Conservation (phyloP, 2,888 invertebrate species). For the Lottia gigantea region DNA sequence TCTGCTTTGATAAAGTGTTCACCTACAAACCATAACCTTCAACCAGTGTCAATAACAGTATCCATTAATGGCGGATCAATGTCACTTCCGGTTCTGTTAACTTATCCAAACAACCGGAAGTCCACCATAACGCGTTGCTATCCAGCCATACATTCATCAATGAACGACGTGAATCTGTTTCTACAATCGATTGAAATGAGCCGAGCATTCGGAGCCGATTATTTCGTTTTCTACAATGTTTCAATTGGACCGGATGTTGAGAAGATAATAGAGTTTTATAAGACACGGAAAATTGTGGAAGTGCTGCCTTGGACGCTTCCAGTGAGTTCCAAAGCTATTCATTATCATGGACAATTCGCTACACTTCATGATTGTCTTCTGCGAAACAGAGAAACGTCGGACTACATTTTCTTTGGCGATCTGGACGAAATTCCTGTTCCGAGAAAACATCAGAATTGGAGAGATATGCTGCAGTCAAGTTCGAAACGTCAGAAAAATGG, state of each 20-base stretch:
- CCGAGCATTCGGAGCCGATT: conserved; percentile 51
- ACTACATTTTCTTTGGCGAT: conserved; percentile 54
- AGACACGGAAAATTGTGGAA: conserved; percentile 39
- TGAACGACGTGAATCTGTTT: conserved; percentile 18
- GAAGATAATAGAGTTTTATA: conserved; percentile 44
- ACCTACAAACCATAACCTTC: no score
- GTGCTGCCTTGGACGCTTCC: conserved; percentile 56
- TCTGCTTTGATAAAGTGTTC: no score
- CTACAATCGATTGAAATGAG: conserved; percentile 59
- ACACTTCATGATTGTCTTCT: conserved; percentile 60
- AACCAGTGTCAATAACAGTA: no score
- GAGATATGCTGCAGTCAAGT: conserved; percentile 25
- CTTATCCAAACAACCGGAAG: no score
- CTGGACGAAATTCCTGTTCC: conserved; percentile 62
- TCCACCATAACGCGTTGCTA: no score
- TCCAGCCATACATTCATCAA: no score
- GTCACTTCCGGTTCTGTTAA: no score
- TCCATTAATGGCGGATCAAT: no score
- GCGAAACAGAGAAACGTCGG: conserved; percentile 41
- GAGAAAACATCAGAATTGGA: conserved; percentile 33
- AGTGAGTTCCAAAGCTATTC: conserved; percentile 40
- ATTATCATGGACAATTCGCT: conserved; percentile 59
- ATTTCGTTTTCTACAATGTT: conserved; percentile 53
- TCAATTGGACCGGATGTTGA: conserved; percentile 39
- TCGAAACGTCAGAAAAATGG: conserved; percentile 10